Evolutionary conservation across 2,888 invertebrate species (phyloP), one percentile per base, ranked within the genome.

Genomic region (Xestia c-nigrum): DNA sequence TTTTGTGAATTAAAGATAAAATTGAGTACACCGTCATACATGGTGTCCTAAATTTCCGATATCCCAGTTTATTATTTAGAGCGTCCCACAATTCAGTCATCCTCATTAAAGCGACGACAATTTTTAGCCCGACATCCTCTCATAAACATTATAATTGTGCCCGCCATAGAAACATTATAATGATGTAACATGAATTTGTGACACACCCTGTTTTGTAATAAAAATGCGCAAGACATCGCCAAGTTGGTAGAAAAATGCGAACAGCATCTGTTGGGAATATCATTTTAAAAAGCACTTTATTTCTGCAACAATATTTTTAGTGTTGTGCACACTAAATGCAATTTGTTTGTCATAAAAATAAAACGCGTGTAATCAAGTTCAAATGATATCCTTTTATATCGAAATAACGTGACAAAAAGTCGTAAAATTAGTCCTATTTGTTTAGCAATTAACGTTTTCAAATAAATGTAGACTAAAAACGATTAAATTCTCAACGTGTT

Each of bases 51-150:
- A 91, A 91, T 90, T 90, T 89, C 89, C 85, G 85, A 90, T 88
- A 89, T 87, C 81, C 89, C 88, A 87, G 84, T 87, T 90, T 92
- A 89, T 91, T 92, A 92, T 92, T 90, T 92, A 91, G 91, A 89
- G 86, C 92, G 90, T 74, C 87, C 89, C 90, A 91, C 92, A 96
- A 96, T 96, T 96, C 93, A 89, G 90, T 94, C 96, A 91, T 96
- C 96, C 96, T 96, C 96, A 96, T 96, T 96, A 96, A 92, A 90
- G 66, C 80, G 90, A 91, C 87, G 91, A 92, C 93, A 94, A 93
- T 93, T 94, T 94, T 94, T 93, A 93, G 92, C 82, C 89, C 89
- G 89, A 93, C 95, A 93, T 96, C 96, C 96, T 95, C 90, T 92
- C 90, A 91, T 93, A 91, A 92, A 92, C 90, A 89, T 91, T 91